Conservation (phyloP, 1,140 invertebrate species). For the Sminthurides bifidus region DNA sequence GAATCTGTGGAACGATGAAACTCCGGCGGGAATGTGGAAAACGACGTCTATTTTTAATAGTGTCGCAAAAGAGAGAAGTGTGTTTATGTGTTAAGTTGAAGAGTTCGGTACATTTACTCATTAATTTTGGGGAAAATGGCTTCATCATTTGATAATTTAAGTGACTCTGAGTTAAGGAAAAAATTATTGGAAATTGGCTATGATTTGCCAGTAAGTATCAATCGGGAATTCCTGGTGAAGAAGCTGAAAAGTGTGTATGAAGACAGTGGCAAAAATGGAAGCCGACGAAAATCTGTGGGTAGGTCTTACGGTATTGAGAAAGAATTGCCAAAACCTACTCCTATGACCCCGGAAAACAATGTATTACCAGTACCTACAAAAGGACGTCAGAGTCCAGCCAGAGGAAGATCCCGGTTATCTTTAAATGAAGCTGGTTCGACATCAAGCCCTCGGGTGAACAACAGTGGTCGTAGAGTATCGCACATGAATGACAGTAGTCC, state of each 20-base stretch:
- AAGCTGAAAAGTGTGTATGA: slow-evolving; percentile 17
- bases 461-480: background rate
- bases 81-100: too few relatives aligned
- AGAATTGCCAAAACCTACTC: too few relatives aligned
- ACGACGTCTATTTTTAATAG: too few relatives aligned
- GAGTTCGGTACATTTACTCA: too few relatives aligned
- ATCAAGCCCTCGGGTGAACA: background rate
- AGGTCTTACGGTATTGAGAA: background rate
- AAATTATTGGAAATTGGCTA: slow-evolving; percentile 25
- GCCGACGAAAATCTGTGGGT: slow-evolving; percentile 4
- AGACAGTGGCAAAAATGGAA: slow-evolving; percentile 4
- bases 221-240: slow-evolving; percentile 27
- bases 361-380: too few relatives aligned
- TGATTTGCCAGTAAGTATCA: slow-evolving; percentile 29
- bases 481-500: background rate
- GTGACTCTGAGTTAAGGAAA: slow-evolving; percentile 25
- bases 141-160: slow-evolving; percentile 24
- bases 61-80: too few relatives aligned
- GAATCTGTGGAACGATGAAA: too few relatives aligned
- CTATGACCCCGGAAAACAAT: background rate
- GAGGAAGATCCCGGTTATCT: slow-evolving; percentile 1
- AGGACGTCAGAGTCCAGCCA: background rate
- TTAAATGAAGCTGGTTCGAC: background rate
- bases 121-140: slow-evolving; percentile 12
- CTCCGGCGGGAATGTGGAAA: too few relatives aligned